Evolutionary conservation across 2,113 vertebrate genomes (phyloP), one percentile per base, ranked within the genome.

Genomic region (Colinus virginianus): DNA sequence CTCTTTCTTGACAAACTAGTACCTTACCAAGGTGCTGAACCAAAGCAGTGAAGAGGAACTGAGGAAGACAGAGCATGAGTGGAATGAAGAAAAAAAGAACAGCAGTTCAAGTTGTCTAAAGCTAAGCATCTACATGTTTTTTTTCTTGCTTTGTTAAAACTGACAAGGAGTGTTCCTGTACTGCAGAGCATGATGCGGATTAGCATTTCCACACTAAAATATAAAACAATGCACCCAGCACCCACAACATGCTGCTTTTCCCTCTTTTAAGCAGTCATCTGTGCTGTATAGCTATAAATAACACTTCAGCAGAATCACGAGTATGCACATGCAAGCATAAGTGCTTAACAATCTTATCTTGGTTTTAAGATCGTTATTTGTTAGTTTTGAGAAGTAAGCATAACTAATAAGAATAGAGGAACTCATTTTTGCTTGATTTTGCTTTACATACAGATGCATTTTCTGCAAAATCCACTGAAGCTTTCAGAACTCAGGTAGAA

Each of bases 221-320:
- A 93, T 42, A 90, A 88, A 93, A 9, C 80, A 79, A 86, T 78
- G 53, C 84, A 91, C 55, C 62, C 85, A 91, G 74, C 66, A 90
- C 80, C 71, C 46, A 90, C 55, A 89, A 89, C 82, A 91, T 66
- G 45, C 30, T 82, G 79, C 86, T 86, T 71, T 81, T 88, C 83
- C 48, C 23, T 72, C 42, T 64, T 88, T 85, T 46, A 74, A 87
- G 75, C 74, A 93, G 84, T 96, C 95, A 96, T 96, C 90, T 94
- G 90, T 78, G 78, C 94, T 94, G 32, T 67, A 86, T 3, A 92
- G 89, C 89, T 96, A 95, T 96, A 96, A 96, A 96, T 95, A 96
- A 93, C 71, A 79, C 59, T 85, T 77, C 51, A 69, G 71, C 78
- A 95, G 90, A 87, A 94, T 90, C 92, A 94, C 75, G 71, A 95